Base-by-base conservation (phyloP, 2,888 invertebrate genomes). In the Hirtodrosophila duncani region DNA sequence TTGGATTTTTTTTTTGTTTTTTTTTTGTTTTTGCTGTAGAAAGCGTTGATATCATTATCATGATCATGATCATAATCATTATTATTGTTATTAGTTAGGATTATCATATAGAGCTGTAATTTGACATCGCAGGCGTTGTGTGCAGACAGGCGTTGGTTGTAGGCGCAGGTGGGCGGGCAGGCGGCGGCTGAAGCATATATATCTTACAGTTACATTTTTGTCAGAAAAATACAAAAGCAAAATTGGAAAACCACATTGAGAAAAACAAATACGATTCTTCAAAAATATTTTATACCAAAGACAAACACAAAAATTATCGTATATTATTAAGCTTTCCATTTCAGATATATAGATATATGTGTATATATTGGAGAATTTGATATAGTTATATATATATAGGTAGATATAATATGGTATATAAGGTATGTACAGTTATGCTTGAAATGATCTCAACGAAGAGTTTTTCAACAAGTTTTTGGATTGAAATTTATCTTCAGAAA, bases 171-270 rank as follows among this genome's bases (percentile, higher is more conserved):
- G n/a, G n/a, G n/a, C n/a, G n/a, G n/a, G n/a, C n/a, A n/a, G n/a
- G n/a, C n/a, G n/a, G n/a, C n/a, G 63, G 59, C 69, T 72, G 59
- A 65, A 65, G 64, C 64, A 46, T 34, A 20, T 64, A 60, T 60
- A n/a, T n/a, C 55, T 63, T 60, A 64, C 60, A 63, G 18, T 63
- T 31, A 53, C 41, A 58, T 20, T 58, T 41, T 37, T 9, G n/a
- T 11, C n/a, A 27, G 36, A 43, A 51, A 39, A 51, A 16, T 14
- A 59, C 46, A 41, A 48, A 36, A 10, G 14, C n/a, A 17, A 61
- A 27, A 42, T 23, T 1, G 14, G 8, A 45, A 34, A 11, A 26
- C 30, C 6, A 24, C 33, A 29, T 31, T 27, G 17, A 43, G 37
- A 1, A 37, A 59, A 45, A 29, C 2, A 4, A 13, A 7, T 3